Conservation (phyloP, 2,888 invertebrate genomes). For the Dione juno region DNA sequence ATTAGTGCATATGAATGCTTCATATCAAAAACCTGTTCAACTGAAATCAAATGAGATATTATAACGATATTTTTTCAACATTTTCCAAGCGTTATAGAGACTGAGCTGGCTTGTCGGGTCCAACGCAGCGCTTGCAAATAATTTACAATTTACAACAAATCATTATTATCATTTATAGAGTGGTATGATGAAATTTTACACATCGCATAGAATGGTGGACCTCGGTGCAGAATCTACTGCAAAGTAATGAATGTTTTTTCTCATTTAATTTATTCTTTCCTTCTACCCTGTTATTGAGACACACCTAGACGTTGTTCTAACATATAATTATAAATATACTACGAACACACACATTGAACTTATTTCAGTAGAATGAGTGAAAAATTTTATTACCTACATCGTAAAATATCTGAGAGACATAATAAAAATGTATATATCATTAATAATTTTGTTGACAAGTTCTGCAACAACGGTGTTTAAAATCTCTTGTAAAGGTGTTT, state of each 20-base stretch:
- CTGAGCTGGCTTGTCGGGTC: too few species aligned
- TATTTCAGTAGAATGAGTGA: conserved; percentile 8
- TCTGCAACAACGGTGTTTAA: background rate
- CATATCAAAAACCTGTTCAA: too few species aligned
- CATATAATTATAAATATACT: background rate
- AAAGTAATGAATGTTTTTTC: background rate
- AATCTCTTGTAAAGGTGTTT: too few species aligned
- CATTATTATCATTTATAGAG: background rate
- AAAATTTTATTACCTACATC: conserved; percentile 1
- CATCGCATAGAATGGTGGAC: background rate
- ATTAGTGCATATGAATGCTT: too few species aligned
- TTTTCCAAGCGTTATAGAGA: too few species aligned
- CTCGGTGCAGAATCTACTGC: background rate
- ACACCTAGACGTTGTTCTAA: too few species aligned
- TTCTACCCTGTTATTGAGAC: background rate
- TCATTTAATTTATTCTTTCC: background rate
- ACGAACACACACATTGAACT: background rate
- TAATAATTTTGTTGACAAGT: conserved; percentile 8
- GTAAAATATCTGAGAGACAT: background rate
- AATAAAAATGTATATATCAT: background rate
- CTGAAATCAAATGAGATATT: too few species aligned
- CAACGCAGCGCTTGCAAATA: too few species aligned
- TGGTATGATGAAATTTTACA: background rate
- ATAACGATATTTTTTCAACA: too few species aligned
- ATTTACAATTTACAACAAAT: background rate